These are phyloP conservation scores for Apocrypta bakeri DNA, from an alignment of 1,140 invertebrate genomes.

Conservation along the genomic window DNA sequence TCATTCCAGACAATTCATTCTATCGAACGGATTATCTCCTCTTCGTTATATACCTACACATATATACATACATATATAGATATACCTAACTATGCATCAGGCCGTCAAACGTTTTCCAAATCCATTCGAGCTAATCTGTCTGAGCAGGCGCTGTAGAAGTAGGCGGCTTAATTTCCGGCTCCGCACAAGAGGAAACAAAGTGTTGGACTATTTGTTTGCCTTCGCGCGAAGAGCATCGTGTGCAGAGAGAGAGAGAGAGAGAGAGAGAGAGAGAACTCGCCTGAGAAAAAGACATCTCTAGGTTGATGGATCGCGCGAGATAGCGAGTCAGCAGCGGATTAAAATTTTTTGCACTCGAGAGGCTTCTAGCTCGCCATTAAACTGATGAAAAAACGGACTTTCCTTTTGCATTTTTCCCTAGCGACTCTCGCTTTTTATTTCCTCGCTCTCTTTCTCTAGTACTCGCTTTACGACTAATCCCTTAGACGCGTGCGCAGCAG, in stretches of 20 bases:
- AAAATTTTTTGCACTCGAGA: background rate
- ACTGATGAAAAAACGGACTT: background rate
- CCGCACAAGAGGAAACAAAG: too few species aligned
- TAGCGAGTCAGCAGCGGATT: slow-evolving; percentile 18
- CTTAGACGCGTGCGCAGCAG: background rate
- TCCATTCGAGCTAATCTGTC: background rate
- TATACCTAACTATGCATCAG: too few species aligned
- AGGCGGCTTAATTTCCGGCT: background rate
- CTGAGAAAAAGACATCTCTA: background rate
- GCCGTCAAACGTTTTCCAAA: background rate
- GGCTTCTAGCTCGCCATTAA: background rate
- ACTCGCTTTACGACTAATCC: background rate
- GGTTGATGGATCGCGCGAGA: background rate
- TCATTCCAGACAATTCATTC: too few species aligned
- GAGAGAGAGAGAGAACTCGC: background rate
- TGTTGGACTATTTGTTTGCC: too few species aligned
- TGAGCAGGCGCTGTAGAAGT: background rate
- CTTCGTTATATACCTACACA: too few species aligned
- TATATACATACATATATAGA: too few species aligned
- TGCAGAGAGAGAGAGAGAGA: too few species aligned
- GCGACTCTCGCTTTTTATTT: background rate
- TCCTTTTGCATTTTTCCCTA: background rate
- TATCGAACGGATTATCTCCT: too few species aligned
- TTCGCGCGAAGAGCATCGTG: too few species aligned
- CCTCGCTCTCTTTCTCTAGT: too few species aligned